Conservation (phyloP, 1,140 invertebrate genomes). For the Ericerus pela region DNA sequence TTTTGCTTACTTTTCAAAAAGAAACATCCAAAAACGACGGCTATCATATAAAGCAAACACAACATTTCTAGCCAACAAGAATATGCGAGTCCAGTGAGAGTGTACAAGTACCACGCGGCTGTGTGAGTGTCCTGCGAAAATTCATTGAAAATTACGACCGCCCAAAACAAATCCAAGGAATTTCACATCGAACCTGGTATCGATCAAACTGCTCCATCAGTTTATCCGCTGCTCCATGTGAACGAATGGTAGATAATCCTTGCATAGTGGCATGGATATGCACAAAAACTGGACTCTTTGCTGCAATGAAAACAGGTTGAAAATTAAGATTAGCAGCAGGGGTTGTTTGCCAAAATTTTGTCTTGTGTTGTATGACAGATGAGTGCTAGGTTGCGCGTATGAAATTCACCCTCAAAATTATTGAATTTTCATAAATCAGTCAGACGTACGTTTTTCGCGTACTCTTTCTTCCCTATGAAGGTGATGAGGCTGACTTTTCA, state of each 20-base stretch:
- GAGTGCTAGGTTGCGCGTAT: no score
- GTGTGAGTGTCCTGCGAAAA: constrained; percentile 38
- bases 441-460: no score
- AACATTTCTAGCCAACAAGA: constrained; percentile 54
- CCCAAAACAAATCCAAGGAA: background rate
- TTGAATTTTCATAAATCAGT: no score
- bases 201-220: constrained; percentile 66
- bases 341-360: no score
- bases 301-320: constrained; percentile 36
- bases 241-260: constrained; percentile 74
- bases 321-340: no score
- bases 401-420: no score
- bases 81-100: constrained; percentile 50
- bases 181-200: constrained; percentile 48
- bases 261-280: constrained; percentile 75
- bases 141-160: no score
- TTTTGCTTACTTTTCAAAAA: constrained; percentile 30
- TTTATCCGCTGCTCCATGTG: constrained; percentile 59
- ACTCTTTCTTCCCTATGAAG: no score
- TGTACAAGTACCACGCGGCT: constrained; percentile 50
- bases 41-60: constrained; percentile 47
- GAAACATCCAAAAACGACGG: constrained; percentile 43
- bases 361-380: no score
- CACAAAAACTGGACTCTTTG: constrained; percentile 63
- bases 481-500: no score